phyloP scores from a whole-genome alignment of 2,888 invertebrate species.

The Hermaeophaga mercurialis region DNA sequence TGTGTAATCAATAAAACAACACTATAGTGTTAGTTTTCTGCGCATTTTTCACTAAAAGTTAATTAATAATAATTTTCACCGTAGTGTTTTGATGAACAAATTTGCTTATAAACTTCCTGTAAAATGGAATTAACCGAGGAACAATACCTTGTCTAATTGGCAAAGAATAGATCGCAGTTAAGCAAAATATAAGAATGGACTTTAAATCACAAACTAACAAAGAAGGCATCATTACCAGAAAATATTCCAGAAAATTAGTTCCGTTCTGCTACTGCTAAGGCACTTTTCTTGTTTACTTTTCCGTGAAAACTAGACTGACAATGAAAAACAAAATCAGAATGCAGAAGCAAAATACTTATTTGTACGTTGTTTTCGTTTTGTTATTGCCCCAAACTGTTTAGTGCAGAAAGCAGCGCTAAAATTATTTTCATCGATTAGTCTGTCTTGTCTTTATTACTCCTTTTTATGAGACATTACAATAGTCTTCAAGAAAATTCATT shows the following conservation, averaged over 20 bases:
- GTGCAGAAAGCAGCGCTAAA: conserved; percentile 1
- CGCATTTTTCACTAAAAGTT: no score
- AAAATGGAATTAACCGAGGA: not conserved
- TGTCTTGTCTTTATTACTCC: not conserved
- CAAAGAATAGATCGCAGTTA: conserved; percentile 12
- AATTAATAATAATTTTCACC: no score
- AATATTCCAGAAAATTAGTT: conserved; percentile 15
- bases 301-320: conserved; percentile 12
- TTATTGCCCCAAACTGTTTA: conserved; percentile 5
- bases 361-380: conserved; percentile 6
- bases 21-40: no score
- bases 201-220: conserved; percentile 9
- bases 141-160: conserved; percentile 4
- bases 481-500: not conserved
- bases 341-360: conserved; percentile 13
- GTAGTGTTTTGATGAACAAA: no score
- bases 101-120: not conserved
- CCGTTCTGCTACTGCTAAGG: conserved; percentile 7
- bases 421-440: conserved; percentile 11
- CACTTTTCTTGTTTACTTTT: conserved; percentile 15
- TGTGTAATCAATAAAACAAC: no score
- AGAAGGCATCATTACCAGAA: conserved; percentile 5
- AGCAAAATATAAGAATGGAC: conserved; percentile 7
- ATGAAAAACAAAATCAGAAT: conserved; percentile 14
- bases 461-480: not conserved